These are phyloP conservation scores for Mamestra configurata DNA, from an alignment of 1,140 invertebrate species.

Conservation along the genomic window DNA sequence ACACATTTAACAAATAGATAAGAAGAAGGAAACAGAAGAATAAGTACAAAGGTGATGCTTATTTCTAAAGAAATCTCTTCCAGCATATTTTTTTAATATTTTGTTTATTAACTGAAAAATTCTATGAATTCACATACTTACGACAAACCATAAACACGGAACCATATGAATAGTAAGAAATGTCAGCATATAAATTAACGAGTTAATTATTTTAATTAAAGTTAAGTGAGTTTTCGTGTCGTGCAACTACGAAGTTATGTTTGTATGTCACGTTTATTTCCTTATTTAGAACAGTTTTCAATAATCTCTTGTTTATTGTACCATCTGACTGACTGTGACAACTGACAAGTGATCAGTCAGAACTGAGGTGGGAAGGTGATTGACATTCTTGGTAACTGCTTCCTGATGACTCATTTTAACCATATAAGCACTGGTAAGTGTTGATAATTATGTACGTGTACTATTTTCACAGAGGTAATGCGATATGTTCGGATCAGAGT, in stretches of 20 bases:
- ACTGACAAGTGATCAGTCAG: not conserved
- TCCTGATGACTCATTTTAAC: not conserved
- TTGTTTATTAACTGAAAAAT: not conserved
- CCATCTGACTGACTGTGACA: no score
- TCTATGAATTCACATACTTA: not conserved
- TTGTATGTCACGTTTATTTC: slow-evolving; percentile 1
- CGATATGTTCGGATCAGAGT: no score
- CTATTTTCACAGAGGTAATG: no score
- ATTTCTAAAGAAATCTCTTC: no score
- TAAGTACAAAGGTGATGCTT: no score
- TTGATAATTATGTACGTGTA: no score
- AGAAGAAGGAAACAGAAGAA: no score
- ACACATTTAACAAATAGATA: no score
- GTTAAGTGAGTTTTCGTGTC: slow-evolving; percentile 20
- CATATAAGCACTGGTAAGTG: no score
- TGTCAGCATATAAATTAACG: not conserved
- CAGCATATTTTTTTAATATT: not conserved
- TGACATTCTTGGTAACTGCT: not conserved
- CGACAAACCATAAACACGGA: not conserved
- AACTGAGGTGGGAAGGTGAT: not conserved
- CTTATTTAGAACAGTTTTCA: not conserved
- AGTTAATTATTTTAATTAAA: slow-evolving; percentile 16
- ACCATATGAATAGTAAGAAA: not conserved
- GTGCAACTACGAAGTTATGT: not conserved
- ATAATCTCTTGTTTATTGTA: not conserved